Evolutionary conservation across 2,797 vertebrate species (phyloP).

Genomic region (Poecile montanus): DNA sequence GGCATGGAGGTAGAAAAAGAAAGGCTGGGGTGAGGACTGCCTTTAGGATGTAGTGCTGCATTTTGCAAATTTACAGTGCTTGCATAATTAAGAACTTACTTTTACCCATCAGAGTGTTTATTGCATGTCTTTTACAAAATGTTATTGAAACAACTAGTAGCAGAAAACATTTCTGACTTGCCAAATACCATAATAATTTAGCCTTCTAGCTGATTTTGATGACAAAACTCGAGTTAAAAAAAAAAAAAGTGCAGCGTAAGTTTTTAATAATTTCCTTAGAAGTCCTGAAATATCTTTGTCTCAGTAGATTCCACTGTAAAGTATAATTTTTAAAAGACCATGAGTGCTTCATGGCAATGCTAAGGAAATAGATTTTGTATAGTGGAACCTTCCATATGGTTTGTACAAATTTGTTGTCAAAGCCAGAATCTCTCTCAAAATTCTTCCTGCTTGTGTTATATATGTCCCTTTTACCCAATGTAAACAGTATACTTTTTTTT

Average conservation of each 20-base stretch:
- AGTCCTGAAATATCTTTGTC: neutral
- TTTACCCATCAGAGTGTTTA: neutral
- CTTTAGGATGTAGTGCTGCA: neutral
- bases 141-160: neutral
- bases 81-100: neutral
- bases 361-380: neutral
- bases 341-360: neutral
- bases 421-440: neutral
- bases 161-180: neutral
- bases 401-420: neutral
- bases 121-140: neutral
- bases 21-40: neutral
- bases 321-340: neutral
- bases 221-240: neutral
- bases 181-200: neutral
- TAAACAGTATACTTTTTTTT: neutral
- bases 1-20: neutral
- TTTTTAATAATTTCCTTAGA: neutral
- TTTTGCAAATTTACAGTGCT: neutral
- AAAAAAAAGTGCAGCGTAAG: fast-evolving
- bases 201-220: neutral
- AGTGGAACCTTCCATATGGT: neutral
- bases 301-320: neutral
- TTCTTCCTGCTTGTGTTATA: neutral
- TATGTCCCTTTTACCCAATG: neutral